Base-by-base conservation (phyloP, 2,113 vertebrate species). In the Oenanthe oenanthe region DNA sequence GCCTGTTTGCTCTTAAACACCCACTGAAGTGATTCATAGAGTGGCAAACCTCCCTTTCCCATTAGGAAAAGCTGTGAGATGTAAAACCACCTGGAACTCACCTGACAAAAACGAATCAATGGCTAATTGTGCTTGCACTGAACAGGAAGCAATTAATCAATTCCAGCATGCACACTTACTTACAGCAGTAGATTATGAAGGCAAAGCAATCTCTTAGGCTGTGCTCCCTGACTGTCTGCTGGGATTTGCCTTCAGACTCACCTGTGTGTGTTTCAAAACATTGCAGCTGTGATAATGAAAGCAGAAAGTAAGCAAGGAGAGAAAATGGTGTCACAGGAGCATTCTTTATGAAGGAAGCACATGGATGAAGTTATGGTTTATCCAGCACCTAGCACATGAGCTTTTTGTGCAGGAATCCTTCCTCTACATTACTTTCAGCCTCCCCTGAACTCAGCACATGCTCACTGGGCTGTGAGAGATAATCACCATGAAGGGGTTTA, bases 391-490 rank as follows among this genome's bases (percentile, higher is more conserved):
- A 26, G 18, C 56, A 26, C 0, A 0, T 5, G 45, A 78, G 26
- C 3, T 28, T 43, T 66, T 48, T 14, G 0, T 63, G 58, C 14
- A 18, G 8, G 22, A 32, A 17, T 43, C 47, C 43, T 25, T 88
- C 14, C 29, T 82, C 40, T 65, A 21, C 40, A 6, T 43, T 8
- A 0, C 4, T 66, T 81, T 47, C 7, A 14, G 18, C 29, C 57
- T 74, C 10, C 13, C 40, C 61, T 3, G 4, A 77, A 8, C 47
- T 48, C 60, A 73, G 45, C 20, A 34, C 0, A 1, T 36, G 34
- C 32, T 0, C 0, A 3, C 12, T 12, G 9, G 31, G 13, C 4
- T 51, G 7, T 2, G 0, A 5, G 28, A 54, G 42, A 42, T 7
- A 26, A 10, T 6, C 43, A 54, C 22, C 0, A 1, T 3, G 31